These are phyloP conservation scores for Microplitis mediator DNA, from an alignment of 1,140 invertebrate genomes.

Conservation along the genomic window DNA sequence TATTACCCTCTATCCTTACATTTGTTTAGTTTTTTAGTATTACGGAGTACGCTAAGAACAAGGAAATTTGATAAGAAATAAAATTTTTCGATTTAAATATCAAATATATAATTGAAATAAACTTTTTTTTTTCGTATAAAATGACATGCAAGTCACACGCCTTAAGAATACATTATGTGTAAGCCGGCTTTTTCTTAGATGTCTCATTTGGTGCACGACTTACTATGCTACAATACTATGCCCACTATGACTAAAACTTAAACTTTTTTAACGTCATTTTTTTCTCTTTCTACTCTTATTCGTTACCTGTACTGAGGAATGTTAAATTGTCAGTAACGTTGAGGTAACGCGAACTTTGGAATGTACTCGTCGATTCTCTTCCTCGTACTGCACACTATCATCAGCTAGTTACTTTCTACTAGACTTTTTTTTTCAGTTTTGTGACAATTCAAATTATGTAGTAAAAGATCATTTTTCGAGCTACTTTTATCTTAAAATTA, in stretches of 20 bases:
- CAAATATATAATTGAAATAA: too few species aligned
- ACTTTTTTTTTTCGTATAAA: background rate
- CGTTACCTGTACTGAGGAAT: constrained; percentile 13
- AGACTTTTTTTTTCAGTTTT: background rate
- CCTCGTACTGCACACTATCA: constrained; percentile 26
- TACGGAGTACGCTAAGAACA: too few species aligned
- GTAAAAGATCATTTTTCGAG: too few species aligned
- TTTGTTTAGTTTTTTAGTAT: too few species aligned
- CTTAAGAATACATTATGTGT: background rate
- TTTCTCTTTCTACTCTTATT: background rate
- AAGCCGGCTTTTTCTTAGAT: background rate
- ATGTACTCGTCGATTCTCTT: constrained; percentile 24
- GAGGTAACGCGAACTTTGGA: constrained; percentile 20
- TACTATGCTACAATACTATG: too few species aligned
- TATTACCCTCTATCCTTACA: too few species aligned
- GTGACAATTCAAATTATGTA: background rate
- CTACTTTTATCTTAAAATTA: too few species aligned
- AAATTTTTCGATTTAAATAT: too few species aligned
- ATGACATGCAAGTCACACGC: background rate
- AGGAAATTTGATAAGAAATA: too few species aligned
- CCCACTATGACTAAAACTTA: background rate
- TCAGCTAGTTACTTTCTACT: constrained; percentile 4
- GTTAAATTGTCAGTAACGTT: constrained; percentile 26
- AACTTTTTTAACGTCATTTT: background rate
- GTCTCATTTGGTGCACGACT: background rate